These are phyloP conservation scores for Chloebia gouldiae DNA, from an alignment of 2,113 vertebrate genomes.

Conservation along the genomic window DNA sequence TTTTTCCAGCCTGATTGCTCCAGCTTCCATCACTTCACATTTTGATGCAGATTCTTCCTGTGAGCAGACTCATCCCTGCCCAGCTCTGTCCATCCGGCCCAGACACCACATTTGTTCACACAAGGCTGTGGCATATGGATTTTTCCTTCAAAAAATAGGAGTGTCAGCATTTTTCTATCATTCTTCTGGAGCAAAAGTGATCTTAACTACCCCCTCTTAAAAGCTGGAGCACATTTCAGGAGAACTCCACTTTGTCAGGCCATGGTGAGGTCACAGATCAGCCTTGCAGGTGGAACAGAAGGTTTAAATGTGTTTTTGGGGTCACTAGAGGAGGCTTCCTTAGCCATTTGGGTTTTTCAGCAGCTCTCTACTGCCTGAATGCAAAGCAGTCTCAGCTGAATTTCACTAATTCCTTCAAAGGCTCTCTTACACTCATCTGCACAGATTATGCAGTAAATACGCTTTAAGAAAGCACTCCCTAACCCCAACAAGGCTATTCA, in stretches of 20 bases:
- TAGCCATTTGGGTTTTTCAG: background rate
- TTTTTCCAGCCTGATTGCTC: background rate
- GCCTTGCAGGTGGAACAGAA: background rate
- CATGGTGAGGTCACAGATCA: background rate
- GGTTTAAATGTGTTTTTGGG: background rate
- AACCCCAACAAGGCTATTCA: background rate
- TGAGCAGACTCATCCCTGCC: background rate
- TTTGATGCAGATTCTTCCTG: background rate
- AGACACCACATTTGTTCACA: background rate
- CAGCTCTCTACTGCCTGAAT: background rate
- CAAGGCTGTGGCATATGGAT: background rate
- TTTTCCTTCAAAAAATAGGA: background rate
- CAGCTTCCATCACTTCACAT: background rate
- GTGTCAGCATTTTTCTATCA: background rate
- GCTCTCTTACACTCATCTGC: background rate
- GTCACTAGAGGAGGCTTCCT: background rate
- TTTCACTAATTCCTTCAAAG: slow-evolving; percentile 41
- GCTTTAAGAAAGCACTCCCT: background rate
- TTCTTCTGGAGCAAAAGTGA: background rate
- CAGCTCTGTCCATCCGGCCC: background rate
- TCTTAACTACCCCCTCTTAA: background rate
- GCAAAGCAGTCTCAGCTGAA: background rate
- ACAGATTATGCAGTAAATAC: slow-evolving; percentile 2
- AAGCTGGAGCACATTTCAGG: background rate
- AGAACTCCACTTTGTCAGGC: background rate